Base-by-base conservation (phyloP, 1,140 invertebrate genomes). In the Dryas iulia region DNA sequence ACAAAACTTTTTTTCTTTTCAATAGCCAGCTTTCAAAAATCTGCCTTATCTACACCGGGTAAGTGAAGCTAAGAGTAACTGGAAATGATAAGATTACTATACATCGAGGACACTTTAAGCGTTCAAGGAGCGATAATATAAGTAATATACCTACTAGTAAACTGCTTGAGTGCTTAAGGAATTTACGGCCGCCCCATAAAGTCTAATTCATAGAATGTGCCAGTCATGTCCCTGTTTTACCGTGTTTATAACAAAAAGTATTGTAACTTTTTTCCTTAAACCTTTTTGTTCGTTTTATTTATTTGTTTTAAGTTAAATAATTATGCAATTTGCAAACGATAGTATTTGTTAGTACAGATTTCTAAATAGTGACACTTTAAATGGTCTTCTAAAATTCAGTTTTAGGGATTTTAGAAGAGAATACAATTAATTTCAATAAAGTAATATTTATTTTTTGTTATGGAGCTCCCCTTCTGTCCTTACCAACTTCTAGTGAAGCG, bases 21-120 rank as follows among this genome's bases (percentile, higher is more conserved):
- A 21, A 47, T 0, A 47, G 39, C 33, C 5, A 47, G 21, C 6
- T 7, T 47, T 47, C 21, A 10, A 47, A 47, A 47, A 47, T 47
- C 39, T 47, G 18, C 18, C 23, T 59, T 66, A 59, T 66, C 65
- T 47, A 14, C 3, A 8, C 39, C 14, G 0, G 39, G 14, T 47
- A 47, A 47, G 39, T 47, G 14, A 21, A 2, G 39, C 39, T 47
- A 47, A 47, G 39, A 65, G 24, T 59, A 66, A 52, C 25, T 53
- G 59, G 65, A 66, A 66, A 25, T 60, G 65, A 66, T 66, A 59
- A 60, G 65, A 66, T 66, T 59, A 56, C 18, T n/a, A 1, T 0
- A 25, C 26, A 62, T 53, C 21, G 59, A 62, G 59, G 59, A 47
- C 39, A 62, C 59, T 62, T 10, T 8, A 39, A 53, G 39, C 21